Conservation (phyloP, 2,888 invertebrate species). For the Xestia ashworthii region DNA sequence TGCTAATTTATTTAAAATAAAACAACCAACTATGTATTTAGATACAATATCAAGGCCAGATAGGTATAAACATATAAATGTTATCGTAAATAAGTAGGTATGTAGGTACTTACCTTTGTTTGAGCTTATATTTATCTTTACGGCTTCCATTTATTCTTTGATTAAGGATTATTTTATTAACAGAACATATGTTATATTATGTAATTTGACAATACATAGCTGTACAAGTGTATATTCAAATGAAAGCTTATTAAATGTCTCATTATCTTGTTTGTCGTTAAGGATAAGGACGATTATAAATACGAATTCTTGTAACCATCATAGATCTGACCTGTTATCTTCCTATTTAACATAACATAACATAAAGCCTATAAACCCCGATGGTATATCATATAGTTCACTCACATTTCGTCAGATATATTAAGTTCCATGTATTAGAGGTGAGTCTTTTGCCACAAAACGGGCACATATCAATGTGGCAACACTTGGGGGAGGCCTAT, state of each 20-base stretch:
- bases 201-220: neutral
- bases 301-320: neutral
- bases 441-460: neutral
- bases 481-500: too few relatives aligned
- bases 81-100: constrained; percentile 5
- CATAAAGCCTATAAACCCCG: neutral
- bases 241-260: neutral
- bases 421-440: neutral
- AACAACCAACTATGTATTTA: neutral
- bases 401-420: neutral
- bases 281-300: neutral
- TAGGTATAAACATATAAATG: neutral
- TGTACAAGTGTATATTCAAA: neutral
- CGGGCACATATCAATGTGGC: neutral
- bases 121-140: constrained; percentile 32
- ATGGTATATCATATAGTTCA: neutral
- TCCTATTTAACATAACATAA: too few relatives aligned
- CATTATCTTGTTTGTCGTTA: neutral
- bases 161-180: constrained; percentile 1
- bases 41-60: neutral
- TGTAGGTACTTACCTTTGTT: neutral
- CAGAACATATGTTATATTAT: constrained; percentile 3
- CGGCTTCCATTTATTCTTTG: neutral
- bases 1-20: constrained; percentile 1
- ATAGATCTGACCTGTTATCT: neutral